Evolutionary conservation across 2,888 invertebrate genomes (phyloP), one percentile per base, ranked within the genome.

Genomic region (Aethes cnicana): DNA sequence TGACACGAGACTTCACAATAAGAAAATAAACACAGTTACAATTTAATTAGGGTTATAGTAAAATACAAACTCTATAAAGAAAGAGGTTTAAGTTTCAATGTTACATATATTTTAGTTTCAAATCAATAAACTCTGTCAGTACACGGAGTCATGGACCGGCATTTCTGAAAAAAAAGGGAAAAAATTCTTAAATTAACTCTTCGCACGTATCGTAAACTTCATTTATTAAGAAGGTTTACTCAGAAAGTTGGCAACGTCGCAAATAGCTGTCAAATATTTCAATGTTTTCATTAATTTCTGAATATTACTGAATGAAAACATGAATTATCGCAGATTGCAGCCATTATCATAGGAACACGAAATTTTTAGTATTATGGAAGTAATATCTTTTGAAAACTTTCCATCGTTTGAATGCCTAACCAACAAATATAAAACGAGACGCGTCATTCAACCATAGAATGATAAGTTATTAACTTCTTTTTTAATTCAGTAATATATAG

Each of bases 141-240:
- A 21, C 39, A 56, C 4, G 74, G 68, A 0, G 73, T 72, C 11
- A 66, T 60, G 1, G 74, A 72, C 4, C 71, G 65, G 61, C 74
- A 74, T 60, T 69, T 72, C 74, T 74, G 67, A 36, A 68, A 66
- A 30, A 57, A 46, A 56, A 56, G 17, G 14, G 8, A 4, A 30
- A 5, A 23, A 9, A 17, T 25, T 21, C 23, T n/a, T 26, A 36
- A 21, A 25, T 9, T 26, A 4, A 5, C 21, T 36, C 36, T 16
- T 9, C 2, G n/a, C 9, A 41, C 3, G 4, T 9, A 17, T 48
- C 30, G 23, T 95, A 95, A 60, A 93, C 92, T 61, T 93, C 95
- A 11, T 94, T 92, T 42, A 93, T 83, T 26, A 94, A 92, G 0
- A n/a, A n/a, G n/a, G n/a, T n/a, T n/a, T n/a, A n/a, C n/a, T n/a